phyloP scores from a whole-genome alignment of 2,113 vertebrate species.

The Tenebrosternarchus preto region DNA sequence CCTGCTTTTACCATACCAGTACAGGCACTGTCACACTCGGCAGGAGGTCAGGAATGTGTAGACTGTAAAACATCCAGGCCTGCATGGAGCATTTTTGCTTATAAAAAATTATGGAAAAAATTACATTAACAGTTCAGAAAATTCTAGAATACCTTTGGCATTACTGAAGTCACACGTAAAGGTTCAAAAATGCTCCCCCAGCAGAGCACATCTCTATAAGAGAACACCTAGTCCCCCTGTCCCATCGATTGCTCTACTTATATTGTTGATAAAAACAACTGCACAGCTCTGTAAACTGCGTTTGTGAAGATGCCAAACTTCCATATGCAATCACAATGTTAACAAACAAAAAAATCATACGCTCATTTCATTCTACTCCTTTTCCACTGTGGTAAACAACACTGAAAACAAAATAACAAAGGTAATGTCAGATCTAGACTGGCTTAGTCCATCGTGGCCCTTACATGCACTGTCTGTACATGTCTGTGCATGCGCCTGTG shows the following conservation, averaged over 20 bases:
- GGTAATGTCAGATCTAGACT: not conserved
- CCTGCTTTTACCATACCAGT: conserved; percentile 54
- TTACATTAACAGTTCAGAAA: conserved; percentile 64
- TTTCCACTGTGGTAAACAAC: not conserved
- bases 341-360: no score
- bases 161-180: conserved; percentile 54
- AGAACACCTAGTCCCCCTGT: not conserved
- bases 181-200: conserved; percentile 58
- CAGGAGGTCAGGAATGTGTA: conserved; percentile 67
- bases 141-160: conserved; percentile 53
- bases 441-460: not conserved
- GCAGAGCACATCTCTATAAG: conserved; percentile 18
- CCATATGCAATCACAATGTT: not conserved
- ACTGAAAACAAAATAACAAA: not conserved
- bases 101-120: conserved; percentile 42
- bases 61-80: conserved; percentile 46
- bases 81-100: conserved; percentile 40
- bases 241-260: not conserved
- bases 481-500: conserved; percentile 26
- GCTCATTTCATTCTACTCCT: not conserved
- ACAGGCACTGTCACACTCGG: conserved; percentile 40
- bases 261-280: not conserved
- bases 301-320: not conserved
- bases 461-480: conserved; percentile 4
- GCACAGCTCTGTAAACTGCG: not conserved